Conservation (phyloP, 2,888 invertebrate genomes). For the Portevinia maculata region DNA sequence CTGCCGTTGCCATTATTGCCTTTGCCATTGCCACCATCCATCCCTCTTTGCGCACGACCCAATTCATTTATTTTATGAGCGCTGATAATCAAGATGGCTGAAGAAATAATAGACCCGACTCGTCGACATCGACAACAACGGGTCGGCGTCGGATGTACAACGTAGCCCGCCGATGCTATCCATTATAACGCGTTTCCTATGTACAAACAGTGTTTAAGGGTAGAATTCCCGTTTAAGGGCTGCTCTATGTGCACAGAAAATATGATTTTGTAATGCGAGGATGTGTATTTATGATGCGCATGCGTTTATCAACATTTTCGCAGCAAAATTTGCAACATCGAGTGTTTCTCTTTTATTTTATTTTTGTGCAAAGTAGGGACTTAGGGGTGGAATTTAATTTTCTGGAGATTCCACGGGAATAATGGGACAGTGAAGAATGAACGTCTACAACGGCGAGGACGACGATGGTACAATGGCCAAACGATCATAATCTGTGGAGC, state of each 20-base stretch:
- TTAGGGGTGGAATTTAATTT: conserved; percentile 58
- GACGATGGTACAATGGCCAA: conserved; percentile 56
- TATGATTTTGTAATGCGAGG: conserved; percentile 14
- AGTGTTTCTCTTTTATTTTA: conserved; percentile 5
- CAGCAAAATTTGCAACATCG: conserved; percentile 38
- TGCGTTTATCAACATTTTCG: conserved; percentile 67
- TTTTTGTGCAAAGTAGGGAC: background rate
- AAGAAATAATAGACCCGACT: conserved; percentile 59
- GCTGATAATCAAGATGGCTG: conserved; percentile 74
- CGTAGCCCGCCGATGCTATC: conserved; percentile 14
- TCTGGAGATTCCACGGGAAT: no score
- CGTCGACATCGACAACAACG: background rate
- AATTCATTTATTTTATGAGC: conserved; percentile 74
- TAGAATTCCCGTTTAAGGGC: conserved; percentile 55
- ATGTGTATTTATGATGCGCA: conserved; percentile 52
- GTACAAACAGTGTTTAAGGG: conserved; percentile 47
- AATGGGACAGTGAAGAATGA: conserved; percentile 15
- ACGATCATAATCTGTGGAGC: conserved; percentile 71
- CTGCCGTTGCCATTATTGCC: conserved; percentile 29
- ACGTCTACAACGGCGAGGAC: conserved; percentile 6
- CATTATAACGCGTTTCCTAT: conserved; percentile 41
- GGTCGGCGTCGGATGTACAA: conserved; percentile 1
- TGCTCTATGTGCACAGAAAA: conserved; percentile 45
- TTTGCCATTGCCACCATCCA: conserved; percentile 3
- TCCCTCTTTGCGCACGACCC: conserved; percentile 43